These are phyloP conservation scores for Puma concolor DNA, from an alignment of 2,113 vertebrate species.

Conservation along the genomic window DNA sequence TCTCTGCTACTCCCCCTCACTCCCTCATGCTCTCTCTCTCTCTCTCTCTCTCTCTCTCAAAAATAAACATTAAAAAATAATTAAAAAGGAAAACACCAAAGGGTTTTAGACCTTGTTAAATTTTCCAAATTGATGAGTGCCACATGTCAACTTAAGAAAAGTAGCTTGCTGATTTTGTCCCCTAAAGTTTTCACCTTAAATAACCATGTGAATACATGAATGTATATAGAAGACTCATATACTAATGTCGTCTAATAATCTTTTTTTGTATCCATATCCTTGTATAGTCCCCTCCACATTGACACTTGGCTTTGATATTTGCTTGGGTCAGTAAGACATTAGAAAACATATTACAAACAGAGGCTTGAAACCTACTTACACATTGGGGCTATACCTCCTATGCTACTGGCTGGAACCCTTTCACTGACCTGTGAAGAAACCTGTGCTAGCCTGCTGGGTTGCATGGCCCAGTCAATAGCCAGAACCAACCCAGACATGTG, in stretches of 20 bases:
- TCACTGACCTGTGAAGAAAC: background rate
- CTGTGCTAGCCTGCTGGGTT: background rate
- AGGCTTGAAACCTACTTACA: background rate
- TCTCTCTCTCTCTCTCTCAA: too few relatives aligned
- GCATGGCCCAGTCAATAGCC: background rate
- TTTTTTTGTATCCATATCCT: background rate
- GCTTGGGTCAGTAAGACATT: background rate
- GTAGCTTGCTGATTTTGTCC: background rate
- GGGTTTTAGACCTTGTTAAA: background rate
- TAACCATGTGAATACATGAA: background rate
- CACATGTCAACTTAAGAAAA: background rate
- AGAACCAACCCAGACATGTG: background rate
- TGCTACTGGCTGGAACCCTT: background rate
- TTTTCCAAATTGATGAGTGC: background rate
- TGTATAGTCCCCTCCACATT: background rate
- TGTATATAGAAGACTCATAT: background rate
- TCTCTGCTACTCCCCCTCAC: too few relatives aligned
- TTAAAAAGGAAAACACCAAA: too few relatives aligned
- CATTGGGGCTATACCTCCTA: background rate
- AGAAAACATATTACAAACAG: background rate
- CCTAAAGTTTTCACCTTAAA: background rate
- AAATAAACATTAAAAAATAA: too few relatives aligned
- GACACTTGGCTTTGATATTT: background rate
- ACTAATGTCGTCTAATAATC: accelerated
- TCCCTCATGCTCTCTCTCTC: too few relatives aligned